Evolutionary conservation across 1,140 invertebrate species (phyloP).

Genomic region (Trachymyrmex septentrionalis): DNA sequence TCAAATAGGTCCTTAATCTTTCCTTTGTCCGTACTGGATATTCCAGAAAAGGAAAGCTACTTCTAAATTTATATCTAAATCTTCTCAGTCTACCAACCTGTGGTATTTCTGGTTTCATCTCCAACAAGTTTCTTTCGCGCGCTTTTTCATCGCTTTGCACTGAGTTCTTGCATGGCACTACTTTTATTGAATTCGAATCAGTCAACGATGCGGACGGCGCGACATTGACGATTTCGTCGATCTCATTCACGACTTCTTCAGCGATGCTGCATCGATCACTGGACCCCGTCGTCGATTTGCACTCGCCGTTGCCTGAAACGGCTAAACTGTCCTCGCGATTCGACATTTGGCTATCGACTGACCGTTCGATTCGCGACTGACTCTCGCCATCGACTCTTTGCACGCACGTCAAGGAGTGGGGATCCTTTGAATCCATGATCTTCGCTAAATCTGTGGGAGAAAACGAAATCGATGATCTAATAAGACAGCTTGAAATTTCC

Average conservation of each 20-base stretch:
- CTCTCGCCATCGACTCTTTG: conserved; percentile 56
- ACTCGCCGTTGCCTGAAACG: conserved; percentile 71
- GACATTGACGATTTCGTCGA: conserved; percentile 26
- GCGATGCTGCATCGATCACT: not conserved
- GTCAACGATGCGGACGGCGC: not conserved
- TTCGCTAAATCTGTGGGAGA: conserved; percentile 69
- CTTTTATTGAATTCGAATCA: not conserved
- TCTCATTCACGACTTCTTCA: conserved; percentile 6
- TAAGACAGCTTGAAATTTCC: conserved; percentile 19
- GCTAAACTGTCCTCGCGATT: conserved; percentile 81
- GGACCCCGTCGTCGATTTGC: conserved; percentile 22
- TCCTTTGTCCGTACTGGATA: not conserved
- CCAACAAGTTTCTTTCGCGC: not conserved
- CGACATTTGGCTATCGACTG: conserved; percentile 83
- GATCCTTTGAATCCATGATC: conserved; percentile 68
- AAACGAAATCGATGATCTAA: conserved; percentile 35
- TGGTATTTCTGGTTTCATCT: conserved; percentile 22
- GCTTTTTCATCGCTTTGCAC: not conserved
- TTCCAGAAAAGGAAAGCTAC: too few relatives aligned
- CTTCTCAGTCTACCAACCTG: conserved; percentile 58
- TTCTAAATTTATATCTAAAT: not conserved
- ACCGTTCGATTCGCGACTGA: conserved; percentile 67
- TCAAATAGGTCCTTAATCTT: conserved; percentile 21
- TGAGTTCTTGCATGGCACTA: not conserved
- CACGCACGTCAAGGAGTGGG: conserved; percentile 62